Evolutionary conservation across 2,888 invertebrate genomes (phyloP).

Genomic region (Lasioglossum calceatum): DNA sequence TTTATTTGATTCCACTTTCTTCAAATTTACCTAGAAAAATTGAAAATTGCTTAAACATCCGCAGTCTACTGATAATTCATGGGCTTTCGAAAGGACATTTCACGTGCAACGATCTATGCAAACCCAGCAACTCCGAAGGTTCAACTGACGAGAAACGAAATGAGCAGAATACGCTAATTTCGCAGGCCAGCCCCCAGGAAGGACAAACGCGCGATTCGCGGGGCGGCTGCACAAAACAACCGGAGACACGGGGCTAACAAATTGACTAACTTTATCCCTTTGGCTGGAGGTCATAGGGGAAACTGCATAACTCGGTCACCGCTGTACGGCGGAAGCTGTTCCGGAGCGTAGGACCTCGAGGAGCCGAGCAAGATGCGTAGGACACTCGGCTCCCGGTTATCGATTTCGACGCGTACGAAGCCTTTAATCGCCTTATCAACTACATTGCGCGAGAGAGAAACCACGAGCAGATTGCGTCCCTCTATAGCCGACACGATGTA

Average conservation of each 20-base stretch:
- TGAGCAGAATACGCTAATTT: not conserved
- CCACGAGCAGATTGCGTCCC: not conserved
- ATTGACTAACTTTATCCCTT: not conserved
- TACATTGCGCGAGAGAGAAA: not conserved
- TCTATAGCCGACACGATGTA: not conserved
- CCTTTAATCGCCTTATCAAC: slow-evolving; percentile 4
- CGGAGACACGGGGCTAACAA: slow-evolving; percentile 1
- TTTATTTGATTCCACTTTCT: too few species aligned
- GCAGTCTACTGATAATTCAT: too few species aligned
- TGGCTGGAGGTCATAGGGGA: not conserved
- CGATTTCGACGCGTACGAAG: not conserved
- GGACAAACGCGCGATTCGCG: not conserved
- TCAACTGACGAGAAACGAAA: not conserved
- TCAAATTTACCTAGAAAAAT: too few species aligned
- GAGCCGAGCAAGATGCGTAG: not conserved
- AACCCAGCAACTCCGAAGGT: not conserved
- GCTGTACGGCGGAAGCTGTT: not conserved
- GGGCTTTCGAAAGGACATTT: too few species aligned
- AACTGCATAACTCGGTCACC: not conserved
- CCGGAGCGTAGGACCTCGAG: not conserved
- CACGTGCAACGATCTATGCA: too few species aligned
- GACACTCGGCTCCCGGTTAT: not conserved
- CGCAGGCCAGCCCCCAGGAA: not conserved
- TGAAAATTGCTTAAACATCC: too few species aligned
- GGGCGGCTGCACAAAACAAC: not conserved